Evolutionary conservation across 2,888 invertebrate species (phyloP).

Genomic region (Liopterus haemorrhoidalis): DNA sequence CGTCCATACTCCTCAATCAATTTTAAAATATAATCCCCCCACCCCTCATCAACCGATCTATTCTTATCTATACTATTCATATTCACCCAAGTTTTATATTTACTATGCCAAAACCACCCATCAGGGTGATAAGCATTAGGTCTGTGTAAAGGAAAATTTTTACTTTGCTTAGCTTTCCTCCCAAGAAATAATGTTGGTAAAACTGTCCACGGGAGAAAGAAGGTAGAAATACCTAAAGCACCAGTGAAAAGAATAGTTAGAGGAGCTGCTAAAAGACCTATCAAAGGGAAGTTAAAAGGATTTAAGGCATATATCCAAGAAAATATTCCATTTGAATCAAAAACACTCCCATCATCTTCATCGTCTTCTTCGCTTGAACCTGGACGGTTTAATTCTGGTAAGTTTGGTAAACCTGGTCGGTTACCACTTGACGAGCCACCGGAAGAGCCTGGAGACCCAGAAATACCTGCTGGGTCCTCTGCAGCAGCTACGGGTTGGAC

Average conservation of each 20-base stretch:
- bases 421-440: slow-evolving; percentile 11
- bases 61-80: slow-evolving; percentile 38
- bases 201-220: slow-evolving; percentile 58
- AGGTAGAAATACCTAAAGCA: slow-evolving; percentile 55
- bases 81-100: slow-evolving; percentile 52
- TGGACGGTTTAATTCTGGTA: slow-evolving; percentile 28
- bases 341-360: slow-evolving; percentile 48
- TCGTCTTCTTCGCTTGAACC: slow-evolving; percentile 47
- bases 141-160: slow-evolving; percentile 33
- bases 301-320: slow-evolving; percentile 52
- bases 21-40: slow-evolving; percentile 29
- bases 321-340: slow-evolving; percentile 48
- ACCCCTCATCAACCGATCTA: slow-evolving; percentile 32
- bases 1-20: slow-evolving; percentile 41
- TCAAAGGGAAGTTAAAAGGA: slow-evolving; percentile 49
- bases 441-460: not conserved
- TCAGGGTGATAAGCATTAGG: slow-evolving; percentile 46
- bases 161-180: slow-evolving; percentile 25
- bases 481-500: slow-evolving; percentile 21
- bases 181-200: slow-evolving; percentile 48
- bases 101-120: slow-evolving; percentile 55
- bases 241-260: slow-evolving; percentile 57
- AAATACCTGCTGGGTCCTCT: slow-evolving; percentile 17
- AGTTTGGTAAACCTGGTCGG: slow-evolving; percentile 30
- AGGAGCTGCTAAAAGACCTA: slow-evolving; percentile 57